Percentiles rank a stretch among this genome's conserved stretches.
These are phyloP conservation scores for Odobenus rosmarus DNA, from an alignment of 2,113 vertebrate species.

Conservation along the genomic window DNA sequence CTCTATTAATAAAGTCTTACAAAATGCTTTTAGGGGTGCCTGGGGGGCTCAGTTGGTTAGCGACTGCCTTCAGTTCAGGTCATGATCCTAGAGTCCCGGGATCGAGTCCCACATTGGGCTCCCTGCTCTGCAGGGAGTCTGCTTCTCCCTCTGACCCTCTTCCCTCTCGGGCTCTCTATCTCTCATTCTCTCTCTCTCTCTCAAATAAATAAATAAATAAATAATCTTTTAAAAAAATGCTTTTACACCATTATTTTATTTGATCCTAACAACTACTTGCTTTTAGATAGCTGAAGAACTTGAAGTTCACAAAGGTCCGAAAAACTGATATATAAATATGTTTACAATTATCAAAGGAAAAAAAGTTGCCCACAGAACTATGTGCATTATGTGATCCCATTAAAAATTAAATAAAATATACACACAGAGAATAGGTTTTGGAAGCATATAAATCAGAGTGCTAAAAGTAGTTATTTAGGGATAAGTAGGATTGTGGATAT, in stretches of 20 bases:
- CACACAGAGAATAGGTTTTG: neutral
- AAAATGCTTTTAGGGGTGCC: neutral
- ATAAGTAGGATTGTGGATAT: neutral
- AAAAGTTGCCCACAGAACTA: neutral
- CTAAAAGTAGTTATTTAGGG: neutral
- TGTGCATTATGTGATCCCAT: neutral
- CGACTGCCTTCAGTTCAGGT: too few species aligned
- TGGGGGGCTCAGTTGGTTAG: too few species aligned
- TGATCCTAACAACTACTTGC: neutral
- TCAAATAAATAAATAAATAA: too few species aligned
- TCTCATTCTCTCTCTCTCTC: too few species aligned
- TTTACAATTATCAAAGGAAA: conserved; percentile 17
- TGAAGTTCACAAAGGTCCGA: neutral
- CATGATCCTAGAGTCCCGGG: too few species aligned
- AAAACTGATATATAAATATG: neutral
- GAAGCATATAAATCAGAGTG: neutral
- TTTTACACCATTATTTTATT: neutral
- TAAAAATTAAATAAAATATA: neutral
- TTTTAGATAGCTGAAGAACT: neutral
- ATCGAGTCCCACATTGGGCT: too few species aligned
- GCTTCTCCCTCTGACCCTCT: too few species aligned
- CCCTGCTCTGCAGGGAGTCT: too few species aligned
- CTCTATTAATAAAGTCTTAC: neutral
- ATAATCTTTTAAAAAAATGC: too few species aligned
- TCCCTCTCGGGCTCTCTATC: too few species aligned